A percentile compares a stretch with the other conserved stretches of the same genome.
Conservation (phyloP, 2,113 vertebrate genomes). For the Oxyruncus cristatus region DNA sequence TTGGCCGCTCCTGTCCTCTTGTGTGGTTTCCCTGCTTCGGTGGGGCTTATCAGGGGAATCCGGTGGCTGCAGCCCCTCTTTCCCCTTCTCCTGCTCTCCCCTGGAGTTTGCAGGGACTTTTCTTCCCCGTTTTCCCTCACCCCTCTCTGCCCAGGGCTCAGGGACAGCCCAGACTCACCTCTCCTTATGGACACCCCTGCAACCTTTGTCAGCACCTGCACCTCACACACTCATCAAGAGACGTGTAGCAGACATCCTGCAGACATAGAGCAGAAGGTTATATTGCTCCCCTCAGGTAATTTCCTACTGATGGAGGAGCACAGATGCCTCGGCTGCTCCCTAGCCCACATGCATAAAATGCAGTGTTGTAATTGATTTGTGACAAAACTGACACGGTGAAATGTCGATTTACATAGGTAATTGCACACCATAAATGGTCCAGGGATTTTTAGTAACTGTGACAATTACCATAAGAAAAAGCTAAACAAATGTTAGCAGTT, state of each 20-base stretch:
- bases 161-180: fast-evolving
- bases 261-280: fast-evolving
- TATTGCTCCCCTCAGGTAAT: background rate
- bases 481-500: background rate
- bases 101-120: background rate
- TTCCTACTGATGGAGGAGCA: background rate
- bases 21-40: fast-evolving
- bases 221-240: fast-evolving
- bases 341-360: background rate
- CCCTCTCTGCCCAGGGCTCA: too few relatives aligned
- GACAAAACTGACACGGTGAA: background rate
- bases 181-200: fast-evolving
- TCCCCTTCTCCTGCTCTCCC: background rate
- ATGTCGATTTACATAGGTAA: background rate
- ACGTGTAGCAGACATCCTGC: fast-evolving
- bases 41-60: fast-evolving
- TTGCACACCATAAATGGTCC: fast-evolving
- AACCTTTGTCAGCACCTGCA: fast-evolving
- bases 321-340: background rate
- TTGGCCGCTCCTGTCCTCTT: too few relatives aligned
- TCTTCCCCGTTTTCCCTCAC: fast-evolving
- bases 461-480: background rate
- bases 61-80: fast-evolving
- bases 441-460: background rate
- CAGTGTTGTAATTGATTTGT: background rate